phyloP scores from a whole-genome alignment of 2,797 vertebrate genomes.

The Enteromius trimaculatus region DNA sequence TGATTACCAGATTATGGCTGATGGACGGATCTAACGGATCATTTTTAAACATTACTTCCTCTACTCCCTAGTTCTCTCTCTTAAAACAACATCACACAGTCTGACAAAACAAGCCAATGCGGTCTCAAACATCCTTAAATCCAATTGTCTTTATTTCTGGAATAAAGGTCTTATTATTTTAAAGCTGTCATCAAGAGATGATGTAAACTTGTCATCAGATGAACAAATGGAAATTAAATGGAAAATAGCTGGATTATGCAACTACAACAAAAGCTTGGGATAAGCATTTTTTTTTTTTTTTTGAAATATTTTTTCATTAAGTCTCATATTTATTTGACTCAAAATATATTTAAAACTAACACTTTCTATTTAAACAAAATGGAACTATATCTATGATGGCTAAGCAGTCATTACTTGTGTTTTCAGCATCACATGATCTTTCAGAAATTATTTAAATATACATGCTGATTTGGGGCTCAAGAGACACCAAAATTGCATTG shows the following conservation, averaged over 20 bases:
- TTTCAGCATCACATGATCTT: not conserved
- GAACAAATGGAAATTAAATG: not conserved
- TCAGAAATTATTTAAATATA: not conserved
- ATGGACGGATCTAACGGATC: conserved; percentile 53
- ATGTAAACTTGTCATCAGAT: not conserved
- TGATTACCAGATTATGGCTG: conserved; percentile 64
- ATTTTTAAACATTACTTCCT: conserved; percentile 59
- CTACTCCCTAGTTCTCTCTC: conserved; percentile 49
- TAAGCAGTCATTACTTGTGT: not conserved
- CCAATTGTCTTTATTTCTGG: conserved; percentile 18
- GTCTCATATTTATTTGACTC: not conserved
- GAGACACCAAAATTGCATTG: too few relatives aligned
- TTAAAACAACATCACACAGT: conserved; percentile 48
- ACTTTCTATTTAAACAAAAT: not conserved
- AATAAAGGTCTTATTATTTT: not conserved
- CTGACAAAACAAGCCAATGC: conserved; percentile 26
- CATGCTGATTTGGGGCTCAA: not conserved
- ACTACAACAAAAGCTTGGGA: conserved; percentile 1
- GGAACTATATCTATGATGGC: not conserved
- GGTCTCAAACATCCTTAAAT: conserved; percentile 25
- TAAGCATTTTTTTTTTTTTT: not conserved
- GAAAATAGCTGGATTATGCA: not conserved
- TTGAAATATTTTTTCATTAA: not conserved
- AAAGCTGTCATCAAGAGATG: conserved; percentile 16
- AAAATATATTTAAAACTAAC: not conserved